These are phyloP conservation scores for Laothoe populi DNA, from an alignment of 2,888 invertebrate species.

Conservation along the genomic window DNA sequence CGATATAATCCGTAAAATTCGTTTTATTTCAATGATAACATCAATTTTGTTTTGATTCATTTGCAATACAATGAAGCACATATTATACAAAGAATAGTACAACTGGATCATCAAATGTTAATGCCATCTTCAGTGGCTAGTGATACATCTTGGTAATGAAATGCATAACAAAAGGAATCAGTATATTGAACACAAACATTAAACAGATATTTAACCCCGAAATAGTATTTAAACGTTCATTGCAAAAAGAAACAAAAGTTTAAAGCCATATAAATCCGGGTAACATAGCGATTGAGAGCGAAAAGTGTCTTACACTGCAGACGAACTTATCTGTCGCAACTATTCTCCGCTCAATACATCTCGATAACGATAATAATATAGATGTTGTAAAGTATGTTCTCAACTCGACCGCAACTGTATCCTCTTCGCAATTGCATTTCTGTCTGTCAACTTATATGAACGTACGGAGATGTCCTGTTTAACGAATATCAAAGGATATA, in stretches of 20 bases:
- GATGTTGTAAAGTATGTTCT: background rate
- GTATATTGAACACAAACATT: background rate
- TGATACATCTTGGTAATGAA: no score
- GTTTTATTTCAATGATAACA: no score
- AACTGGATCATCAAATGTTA: background rate
- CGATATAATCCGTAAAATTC: no score
- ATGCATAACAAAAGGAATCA: background rate
- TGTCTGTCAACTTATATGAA: constrained; percentile 17
- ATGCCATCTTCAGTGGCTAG: background rate
- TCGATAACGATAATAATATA: background rate
- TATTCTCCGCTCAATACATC: background rate
- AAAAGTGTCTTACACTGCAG: constrained; percentile 5
- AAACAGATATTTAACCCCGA: background rate
- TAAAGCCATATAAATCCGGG: background rate
- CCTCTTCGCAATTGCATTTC: constrained; percentile 21
- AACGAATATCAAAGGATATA: background rate
- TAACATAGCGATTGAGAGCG: background rate
- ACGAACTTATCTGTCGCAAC: constrained; percentile 5
- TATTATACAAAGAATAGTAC: background rate
- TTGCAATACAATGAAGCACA: background rate
- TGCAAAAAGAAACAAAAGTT: background rate
- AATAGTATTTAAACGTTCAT: background rate
- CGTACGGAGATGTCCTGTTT: constrained; percentile 14
- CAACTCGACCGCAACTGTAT: background rate
- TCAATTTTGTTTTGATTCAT: background rate